A percentile compares a stretch with the other conserved stretches of the same genome.
Evolutionary conservation across 2,888 invertebrate species (phyloP).

Genomic region (Oscheius sp.): DNA sequence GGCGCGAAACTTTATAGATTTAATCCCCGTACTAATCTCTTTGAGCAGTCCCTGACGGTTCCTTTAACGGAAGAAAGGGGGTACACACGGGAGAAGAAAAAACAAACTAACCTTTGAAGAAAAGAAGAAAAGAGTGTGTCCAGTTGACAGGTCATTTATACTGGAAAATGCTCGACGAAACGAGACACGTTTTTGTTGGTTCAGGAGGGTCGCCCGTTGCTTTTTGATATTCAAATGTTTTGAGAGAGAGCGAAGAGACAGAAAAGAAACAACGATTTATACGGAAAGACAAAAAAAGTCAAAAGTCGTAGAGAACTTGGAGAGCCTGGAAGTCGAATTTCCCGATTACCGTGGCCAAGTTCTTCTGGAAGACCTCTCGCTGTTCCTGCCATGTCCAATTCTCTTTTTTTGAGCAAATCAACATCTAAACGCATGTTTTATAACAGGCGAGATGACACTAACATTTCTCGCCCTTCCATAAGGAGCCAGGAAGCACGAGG

Average conservation of each 20-base stretch:
- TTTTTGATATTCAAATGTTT: neutral
- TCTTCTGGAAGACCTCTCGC: slow-evolving; percentile 34
- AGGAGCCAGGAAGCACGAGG: slow-evolving; percentile 38
- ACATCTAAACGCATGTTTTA: slow-evolving; percentile 42
- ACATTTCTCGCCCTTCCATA: slow-evolving; percentile 20
- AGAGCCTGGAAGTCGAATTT: slow-evolving; percentile 47
- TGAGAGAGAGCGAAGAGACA: neutral
- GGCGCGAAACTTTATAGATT: too few species aligned
- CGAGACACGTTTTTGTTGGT: slow-evolving; percentile 31
- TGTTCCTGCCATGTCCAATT: slow-evolving; percentile 52
- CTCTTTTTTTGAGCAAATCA: slow-evolving; percentile 46
- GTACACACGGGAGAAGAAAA: too few species aligned
- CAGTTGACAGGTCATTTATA: neutral
- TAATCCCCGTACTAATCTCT: too few species aligned
- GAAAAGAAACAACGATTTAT: slow-evolving; percentile 3
- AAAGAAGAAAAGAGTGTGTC: neutral
- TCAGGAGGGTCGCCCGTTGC: slow-evolving; percentile 9
- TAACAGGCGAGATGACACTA: neutral
- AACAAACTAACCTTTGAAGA: neutral
- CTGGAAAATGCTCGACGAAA: neutral
- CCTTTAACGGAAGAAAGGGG: too few species aligned
- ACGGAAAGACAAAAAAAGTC: too few species aligned
- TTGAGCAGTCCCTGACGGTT: too few species aligned
- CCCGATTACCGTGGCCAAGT: slow-evolving; percentile 43
- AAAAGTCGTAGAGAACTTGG: neutral